Evolutionary conservation across 2,797 vertebrate genomes (phyloP), one percentile per base, ranked within the genome.

Genomic region (Xenops minutus): DNA sequence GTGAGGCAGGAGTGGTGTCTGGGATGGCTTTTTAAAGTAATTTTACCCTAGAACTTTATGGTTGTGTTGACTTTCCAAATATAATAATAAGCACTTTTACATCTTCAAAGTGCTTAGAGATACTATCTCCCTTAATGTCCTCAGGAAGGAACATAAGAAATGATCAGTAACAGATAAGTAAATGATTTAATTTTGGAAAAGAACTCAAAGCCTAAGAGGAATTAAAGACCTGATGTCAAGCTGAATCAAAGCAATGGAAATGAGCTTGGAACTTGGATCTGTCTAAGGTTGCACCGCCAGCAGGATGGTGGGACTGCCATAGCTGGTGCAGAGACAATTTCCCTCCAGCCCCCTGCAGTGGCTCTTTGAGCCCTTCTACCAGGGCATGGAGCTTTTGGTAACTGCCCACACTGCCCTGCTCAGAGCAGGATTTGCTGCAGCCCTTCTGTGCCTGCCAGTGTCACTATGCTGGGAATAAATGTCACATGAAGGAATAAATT

Each of bases 221-320:
- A 93, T 92, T 80, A 85, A 66, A 95, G 89, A 44, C n/a, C 69
- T 36, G 15, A 26, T 75, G 73, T 71, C 15, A 32, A 80, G 56
- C 56, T 91, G 85, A 93, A 91, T 94, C 68, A 93, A 91, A 92
- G 63, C 46, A 59, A 72, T 78, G 92, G 48, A 90, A 96, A 91
- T 90, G 29, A 85, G 34, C 39, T 91, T 89, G 62, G 54, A 67
- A 29, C 39, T 77, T 73, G 62, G 7, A 52, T 67, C 82, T 56
- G 2, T 16, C 27, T 21, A 19, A 64, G 29, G 37, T 32, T 68
- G 46, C 44, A 17, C 4, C 55, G 43, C 62, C 76, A 86, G 54
- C 49, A 77, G 58, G 46, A 7, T 2, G 1, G 8, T 30, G 58
- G 58, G 9, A 64, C 14, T 75, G 61, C 32, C 39, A 1, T 5